A percentile compares a stretch with the other conserved stretches of the same genome.
phyloP scores from a whole-genome alignment of 2,888 invertebrate genomes.

The Platycheirus albimanus region DNA sequence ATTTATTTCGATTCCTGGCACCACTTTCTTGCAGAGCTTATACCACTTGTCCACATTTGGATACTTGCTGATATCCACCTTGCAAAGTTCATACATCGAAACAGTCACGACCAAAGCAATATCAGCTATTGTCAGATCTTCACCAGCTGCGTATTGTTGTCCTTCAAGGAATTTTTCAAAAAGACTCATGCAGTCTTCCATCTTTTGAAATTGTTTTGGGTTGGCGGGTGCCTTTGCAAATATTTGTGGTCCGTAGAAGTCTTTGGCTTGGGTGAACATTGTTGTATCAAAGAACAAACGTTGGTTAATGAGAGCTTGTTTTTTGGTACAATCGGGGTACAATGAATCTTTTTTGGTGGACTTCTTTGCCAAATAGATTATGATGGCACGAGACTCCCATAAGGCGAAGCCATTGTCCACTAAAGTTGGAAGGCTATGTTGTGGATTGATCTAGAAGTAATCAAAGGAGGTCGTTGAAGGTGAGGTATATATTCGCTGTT shows the following conservation, averaged over 20 bases:
- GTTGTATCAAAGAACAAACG: slow-evolving; percentile 92
- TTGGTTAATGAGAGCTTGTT: slow-evolving; percentile 90
- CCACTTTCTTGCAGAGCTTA: slow-evolving; percentile 84
- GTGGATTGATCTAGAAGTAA: slow-evolving; percentile 87
- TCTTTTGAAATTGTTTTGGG: slow-evolving; percentile 87
- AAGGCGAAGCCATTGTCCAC: slow-evolving; percentile 91
- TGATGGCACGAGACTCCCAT: slow-evolving; percentile 93
- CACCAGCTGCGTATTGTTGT: slow-evolving; percentile 88
- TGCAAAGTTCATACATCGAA: slow-evolving; percentile 87
- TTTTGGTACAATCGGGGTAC: slow-evolving; percentile 90
- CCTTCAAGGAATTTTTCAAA: slow-evolving; percentile 89
- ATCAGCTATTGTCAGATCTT: slow-evolving; percentile 90
- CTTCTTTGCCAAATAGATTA: slow-evolving; percentile 90
- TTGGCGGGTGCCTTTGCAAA: slow-evolving; percentile 86
- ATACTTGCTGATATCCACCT: slow-evolving; percentile 87
- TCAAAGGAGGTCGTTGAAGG: not conserved
- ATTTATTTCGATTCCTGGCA: slow-evolving; percentile 86
- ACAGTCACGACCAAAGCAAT: slow-evolving; percentile 87
- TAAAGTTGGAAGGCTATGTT: slow-evolving; percentile 92
- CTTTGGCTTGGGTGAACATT: slow-evolving; percentile 87
- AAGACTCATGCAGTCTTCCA: slow-evolving; percentile 87
- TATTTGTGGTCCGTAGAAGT: slow-evolving; percentile 87
- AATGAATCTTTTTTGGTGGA: slow-evolving; percentile 90
- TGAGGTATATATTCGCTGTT: too few relatives aligned
- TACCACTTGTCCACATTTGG: slow-evolving; percentile 87